Evolutionary conservation across 2,113 vertebrate species (phyloP).

Genomic region (Ceratotherium simum): DNA sequence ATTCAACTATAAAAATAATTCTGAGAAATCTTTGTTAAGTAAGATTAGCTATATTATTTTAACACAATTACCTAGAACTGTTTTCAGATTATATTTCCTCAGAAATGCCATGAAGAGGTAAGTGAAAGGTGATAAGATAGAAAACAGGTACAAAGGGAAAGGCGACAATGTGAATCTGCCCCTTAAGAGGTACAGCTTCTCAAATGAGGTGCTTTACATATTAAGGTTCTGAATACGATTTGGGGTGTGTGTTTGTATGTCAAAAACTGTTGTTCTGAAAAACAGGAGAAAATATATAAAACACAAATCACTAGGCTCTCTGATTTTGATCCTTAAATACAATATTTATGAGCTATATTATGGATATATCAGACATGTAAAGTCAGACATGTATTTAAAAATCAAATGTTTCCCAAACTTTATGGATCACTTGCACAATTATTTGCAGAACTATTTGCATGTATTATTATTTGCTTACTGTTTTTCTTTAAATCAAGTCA

Average conservation of each 20-base stretch:
- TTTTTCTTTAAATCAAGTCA: conserved; percentile 45
- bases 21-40: background rate
- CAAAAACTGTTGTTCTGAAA: conserved; percentile 12
- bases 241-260: background rate
- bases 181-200: background rate
- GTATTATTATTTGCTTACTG: background rate
- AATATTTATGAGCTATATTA: background rate
- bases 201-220: background rate
- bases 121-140: background rate
- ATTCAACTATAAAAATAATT: background rate
- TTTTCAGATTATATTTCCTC: conserved; percentile 41
- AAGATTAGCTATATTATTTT: background rate
- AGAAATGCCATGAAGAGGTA: conserved; percentile 29
- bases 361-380: background rate
- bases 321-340: conserved; percentile 44
- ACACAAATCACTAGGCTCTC: conserved; percentile 23
- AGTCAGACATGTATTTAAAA: conserved; percentile 54
- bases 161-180: background rate
- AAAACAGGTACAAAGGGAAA: background rate
- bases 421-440: background rate
- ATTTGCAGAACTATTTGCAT: background rate
- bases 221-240: conserved; percentile 1
- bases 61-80: conserved; percentile 33
- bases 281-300: conserved; percentile 16
- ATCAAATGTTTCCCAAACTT: conserved; percentile 27